Conservation (phyloP, 2,797 vertebrate genomes). For the Dryobates pubescens region DNA sequence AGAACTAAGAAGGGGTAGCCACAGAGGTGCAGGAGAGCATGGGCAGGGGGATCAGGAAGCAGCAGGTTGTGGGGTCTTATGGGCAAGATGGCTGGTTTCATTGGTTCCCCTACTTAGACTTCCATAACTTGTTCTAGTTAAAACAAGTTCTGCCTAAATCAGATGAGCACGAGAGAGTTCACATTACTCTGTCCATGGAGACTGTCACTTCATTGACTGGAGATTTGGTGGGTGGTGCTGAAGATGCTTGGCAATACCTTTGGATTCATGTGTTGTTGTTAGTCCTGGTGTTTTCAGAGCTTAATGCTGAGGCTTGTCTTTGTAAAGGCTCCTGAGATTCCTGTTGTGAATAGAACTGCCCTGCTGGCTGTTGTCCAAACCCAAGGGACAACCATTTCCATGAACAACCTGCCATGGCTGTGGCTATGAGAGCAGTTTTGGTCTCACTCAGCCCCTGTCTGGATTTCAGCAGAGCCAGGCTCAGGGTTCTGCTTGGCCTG, state of each 20-base stretch:
- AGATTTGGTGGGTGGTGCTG: background rate
- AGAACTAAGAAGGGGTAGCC: background rate
- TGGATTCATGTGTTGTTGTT: accelerated
- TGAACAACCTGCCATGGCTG: background rate
- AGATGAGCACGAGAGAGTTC: background rate
- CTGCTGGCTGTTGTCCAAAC: background rate
- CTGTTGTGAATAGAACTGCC: background rate
- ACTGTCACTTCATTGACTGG: background rate
- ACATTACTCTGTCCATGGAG: background rate
- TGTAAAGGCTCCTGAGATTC: background rate
- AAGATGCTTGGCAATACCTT: background rate
- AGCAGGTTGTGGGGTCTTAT: accelerated
- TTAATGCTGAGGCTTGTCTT: background rate
- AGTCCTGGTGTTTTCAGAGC: background rate
- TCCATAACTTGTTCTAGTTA: background rate
- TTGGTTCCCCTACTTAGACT: background rate
- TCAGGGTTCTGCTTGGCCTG: background rate
- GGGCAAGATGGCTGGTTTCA: background rate
- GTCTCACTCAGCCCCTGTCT: background rate
- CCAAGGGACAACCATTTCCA: background rate
- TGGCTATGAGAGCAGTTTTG: background rate
- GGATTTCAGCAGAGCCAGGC: background rate
- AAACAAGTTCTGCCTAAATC: background rate
- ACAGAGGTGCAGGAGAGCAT: accelerated
- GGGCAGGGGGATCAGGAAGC: background rate